Conservation (phyloP, 2,888 invertebrate species). For the Eretmocerus hayati region DNA sequence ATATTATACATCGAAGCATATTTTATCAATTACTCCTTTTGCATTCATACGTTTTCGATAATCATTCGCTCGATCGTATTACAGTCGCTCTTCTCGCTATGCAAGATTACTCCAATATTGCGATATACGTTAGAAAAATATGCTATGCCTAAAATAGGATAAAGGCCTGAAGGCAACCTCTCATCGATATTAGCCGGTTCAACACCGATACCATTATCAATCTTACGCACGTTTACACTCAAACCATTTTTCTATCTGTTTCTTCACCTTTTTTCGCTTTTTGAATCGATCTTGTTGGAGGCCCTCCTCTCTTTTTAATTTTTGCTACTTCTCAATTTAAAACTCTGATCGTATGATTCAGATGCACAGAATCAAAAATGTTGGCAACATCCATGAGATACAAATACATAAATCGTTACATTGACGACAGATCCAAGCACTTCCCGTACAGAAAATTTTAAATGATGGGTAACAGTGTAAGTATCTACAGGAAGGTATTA, state of each 20-base stretch:
- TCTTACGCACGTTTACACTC: constrained; percentile 17
- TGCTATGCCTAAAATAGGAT: constrained; percentile 48
- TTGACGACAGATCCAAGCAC: constrained; percentile 23
- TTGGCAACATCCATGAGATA: constrained; percentile 19
- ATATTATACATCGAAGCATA: constrained; percentile 23
- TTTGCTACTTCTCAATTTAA: constrained; percentile 15
- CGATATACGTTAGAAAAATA: constrained; percentile 47
- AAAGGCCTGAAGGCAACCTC: constrained; percentile 45
- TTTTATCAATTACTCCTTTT: constrained; percentile 25
- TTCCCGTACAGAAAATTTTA: constrained; percentile 11
- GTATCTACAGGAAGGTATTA: too few species aligned
- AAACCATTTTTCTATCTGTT: constrained; percentile 21
- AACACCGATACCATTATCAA: constrained; percentile 24
- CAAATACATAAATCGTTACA: constrained; percentile 12
- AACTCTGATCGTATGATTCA: constrained; percentile 18
- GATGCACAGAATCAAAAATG: constrained; percentile 16
- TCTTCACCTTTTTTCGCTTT: constrained; percentile 19
- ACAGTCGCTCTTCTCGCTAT: constrained; percentile 32
- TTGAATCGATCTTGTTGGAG: constrained; percentile 13
- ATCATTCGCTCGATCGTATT: constrained; percentile 27
- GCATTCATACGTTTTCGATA: constrained; percentile 26
- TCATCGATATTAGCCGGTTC: constrained; percentile 24
- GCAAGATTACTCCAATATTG: constrained; percentile 43
- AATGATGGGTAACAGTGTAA: too few species aligned
- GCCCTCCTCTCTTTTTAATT: constrained; percentile 19